These are phyloP conservation scores for Agonopterix heracliana DNA, from an alignment of 2,888 invertebrate species.

Conservation along the genomic window DNA sequence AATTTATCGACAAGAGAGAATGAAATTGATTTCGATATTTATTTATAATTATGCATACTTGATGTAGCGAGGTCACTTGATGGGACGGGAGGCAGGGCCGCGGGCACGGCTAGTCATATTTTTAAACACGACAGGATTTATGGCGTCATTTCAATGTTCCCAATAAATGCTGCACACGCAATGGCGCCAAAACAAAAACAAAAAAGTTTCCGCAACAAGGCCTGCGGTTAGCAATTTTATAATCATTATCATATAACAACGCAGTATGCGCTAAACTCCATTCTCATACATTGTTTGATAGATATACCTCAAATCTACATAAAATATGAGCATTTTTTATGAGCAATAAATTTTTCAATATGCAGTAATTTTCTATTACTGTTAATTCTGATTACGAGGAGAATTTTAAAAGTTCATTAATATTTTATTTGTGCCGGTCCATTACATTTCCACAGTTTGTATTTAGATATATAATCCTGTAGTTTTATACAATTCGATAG, in stretches of 20 bases:
- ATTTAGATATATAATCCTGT: no score
- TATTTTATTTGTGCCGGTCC: background rate
- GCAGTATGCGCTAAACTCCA: conserved; percentile 36
- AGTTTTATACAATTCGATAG: no score
- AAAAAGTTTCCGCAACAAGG: conserved; percentile 36
- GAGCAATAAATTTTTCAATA: background rate
- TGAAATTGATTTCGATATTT: no score
- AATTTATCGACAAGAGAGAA: no score
- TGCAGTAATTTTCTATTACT: no score
- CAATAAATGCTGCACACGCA: conserved; percentile 51
- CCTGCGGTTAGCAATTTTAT: conserved; percentile 54
- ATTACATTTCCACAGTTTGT: no score
- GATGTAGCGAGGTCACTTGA: no score
- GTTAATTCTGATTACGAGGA: no score
- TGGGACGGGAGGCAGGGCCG: no score
- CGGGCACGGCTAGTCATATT: conserved; percentile 1
- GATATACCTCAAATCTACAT: background rate
- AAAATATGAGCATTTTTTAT: background rate
- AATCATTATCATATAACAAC: conserved; percentile 39
- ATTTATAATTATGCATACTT: no score
- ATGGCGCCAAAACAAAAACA: conserved; percentile 26
- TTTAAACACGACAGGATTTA: conserved; percentile 35
- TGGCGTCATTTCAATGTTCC: conserved; percentile 47
- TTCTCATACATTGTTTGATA: background rate
- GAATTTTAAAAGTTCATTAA: background rate